phyloP scores from a whole-genome alignment of 2,797 vertebrate genomes.

The Lithobates sylvaticus region DNA sequence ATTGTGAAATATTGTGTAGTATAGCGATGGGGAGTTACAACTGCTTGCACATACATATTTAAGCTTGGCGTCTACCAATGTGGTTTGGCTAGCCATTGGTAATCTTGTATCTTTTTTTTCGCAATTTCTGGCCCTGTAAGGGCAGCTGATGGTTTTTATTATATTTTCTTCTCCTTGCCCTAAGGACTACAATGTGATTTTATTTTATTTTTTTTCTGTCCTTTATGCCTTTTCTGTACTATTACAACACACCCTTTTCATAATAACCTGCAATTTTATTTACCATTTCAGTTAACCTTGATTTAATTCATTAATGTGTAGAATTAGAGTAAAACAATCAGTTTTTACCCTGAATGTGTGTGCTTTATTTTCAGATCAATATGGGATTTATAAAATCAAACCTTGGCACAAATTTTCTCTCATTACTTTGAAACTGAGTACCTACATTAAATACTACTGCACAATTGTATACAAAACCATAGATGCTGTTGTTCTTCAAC shows the following conservation, averaged over 20 bases:
- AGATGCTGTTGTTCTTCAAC: no score
- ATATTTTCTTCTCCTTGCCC: neutral
- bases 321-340: slow-evolving; percentile 58
- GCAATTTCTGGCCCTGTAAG: neutral
- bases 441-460: no score
- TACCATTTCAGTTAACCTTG: slow-evolving; percentile 28
- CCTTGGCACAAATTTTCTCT: no score
- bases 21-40: neutral
- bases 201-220: neutral
- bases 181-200: slow-evolving; percentile 19
- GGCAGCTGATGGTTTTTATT: slow-evolving; percentile 4
- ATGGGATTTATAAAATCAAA: no score
- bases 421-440: no score
- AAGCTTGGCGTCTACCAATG: neutral
- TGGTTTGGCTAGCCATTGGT: neutral
- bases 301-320: slow-evolving; percentile 54
- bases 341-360: slow-evolving; percentile 39
- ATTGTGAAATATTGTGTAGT: slow-evolving; percentile 4
- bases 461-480: no score
- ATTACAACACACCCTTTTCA: slow-evolving; percentile 15
- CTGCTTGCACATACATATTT: neutral
- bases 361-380: slow-evolving; percentile 3
- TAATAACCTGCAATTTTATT: slow-evolving; percentile 48
- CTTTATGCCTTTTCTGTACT: neutral
- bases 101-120: neutral